phyloP scores from a whole-genome alignment of 1,140 invertebrate genomes.

The Odontomachus brunneus region DNA sequence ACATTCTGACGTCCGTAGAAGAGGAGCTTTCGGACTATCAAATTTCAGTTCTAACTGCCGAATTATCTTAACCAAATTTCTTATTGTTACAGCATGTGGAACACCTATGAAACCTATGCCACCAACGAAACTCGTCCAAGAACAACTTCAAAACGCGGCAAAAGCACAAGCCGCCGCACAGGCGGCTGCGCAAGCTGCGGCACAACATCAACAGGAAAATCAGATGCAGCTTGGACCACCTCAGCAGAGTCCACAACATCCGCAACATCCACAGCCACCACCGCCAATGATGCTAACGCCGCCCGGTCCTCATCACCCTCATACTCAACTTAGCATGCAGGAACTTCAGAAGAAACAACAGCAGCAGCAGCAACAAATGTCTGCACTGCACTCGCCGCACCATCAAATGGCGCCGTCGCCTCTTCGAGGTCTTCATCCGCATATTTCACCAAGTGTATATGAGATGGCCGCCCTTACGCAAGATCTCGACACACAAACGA shows the following conservation, averaged over 20 bases:
- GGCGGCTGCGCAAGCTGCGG: constrained; percentile 81
- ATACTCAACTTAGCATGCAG: constrained; percentile 85
- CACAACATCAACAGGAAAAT: constrained; percentile 81
- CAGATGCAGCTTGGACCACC: constrained; percentile 83
- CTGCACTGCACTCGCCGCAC: constrained; percentile 87
- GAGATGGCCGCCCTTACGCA: constrained; percentile 98
- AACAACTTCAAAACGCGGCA: constrained; percentile 87
- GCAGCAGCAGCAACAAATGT: constrained; percentile 87
- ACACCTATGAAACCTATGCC: constrained; percentile 91
- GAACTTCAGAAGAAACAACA: constrained; percentile 90
- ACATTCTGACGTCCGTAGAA: constrained; percentile 47
- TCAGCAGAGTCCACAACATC: constrained; percentile 80
- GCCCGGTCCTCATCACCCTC: constrained; percentile 80
- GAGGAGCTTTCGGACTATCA: constrained; percentile 81
- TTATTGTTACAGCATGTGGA: constrained; percentile 87
- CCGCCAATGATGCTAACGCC: constrained; percentile 83
- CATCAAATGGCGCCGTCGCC: constrained; percentile 88
- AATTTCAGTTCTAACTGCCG: background rate
- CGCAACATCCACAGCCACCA: constrained; percentile 79
- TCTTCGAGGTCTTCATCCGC: constrained; percentile 90
- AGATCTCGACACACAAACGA: constrained; percentile 97
- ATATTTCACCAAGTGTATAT: constrained; percentile 95
- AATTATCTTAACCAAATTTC: constrained; percentile 48
- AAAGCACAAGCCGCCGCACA: constrained; percentile 83
- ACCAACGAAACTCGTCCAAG: constrained; percentile 90